A percentile compares a stretch with the other conserved stretches of the same genome.
These are phyloP conservation scores for Clarias magur DNA, from an alignment of 2,113 vertebrate genomes.

Conservation along the genomic window DNA sequence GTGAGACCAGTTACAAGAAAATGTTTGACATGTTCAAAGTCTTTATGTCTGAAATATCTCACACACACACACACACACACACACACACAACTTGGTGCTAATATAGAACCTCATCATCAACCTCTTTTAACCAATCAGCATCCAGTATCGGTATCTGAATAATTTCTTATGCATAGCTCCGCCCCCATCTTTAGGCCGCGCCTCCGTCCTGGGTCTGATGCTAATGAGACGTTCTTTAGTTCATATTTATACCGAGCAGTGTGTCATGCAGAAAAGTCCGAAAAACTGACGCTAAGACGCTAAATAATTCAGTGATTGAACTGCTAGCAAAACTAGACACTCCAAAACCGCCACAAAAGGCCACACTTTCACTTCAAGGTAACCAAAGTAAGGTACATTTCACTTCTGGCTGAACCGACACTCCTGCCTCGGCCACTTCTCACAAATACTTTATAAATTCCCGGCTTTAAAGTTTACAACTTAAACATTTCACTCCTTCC, in stretches of 20 bases:
- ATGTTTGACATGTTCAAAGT: too few relatives aligned
- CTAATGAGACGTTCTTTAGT: not conserved
- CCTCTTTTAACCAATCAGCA: not conserved
- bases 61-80: not conserved
- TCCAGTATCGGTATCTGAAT: not conserved
- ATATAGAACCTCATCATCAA: not conserved
- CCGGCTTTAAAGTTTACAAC: not conserved
- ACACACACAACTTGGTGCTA: not conserved
- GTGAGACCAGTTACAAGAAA: not conserved
- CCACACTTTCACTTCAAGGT: not conserved
- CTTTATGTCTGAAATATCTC: not conserved
- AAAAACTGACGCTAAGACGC: not conserved
- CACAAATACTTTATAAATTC: slow-evolving; percentile 20
- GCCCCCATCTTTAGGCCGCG: not conserved
- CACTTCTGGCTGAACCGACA: not conserved
- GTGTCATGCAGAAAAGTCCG: not conserved
- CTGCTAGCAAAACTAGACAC: not conserved
- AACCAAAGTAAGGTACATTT: not conserved
- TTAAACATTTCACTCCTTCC: slow-evolving; percentile 17
- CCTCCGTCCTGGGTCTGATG: not conserved
- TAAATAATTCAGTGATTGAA: not conserved
- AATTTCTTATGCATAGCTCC: not conserved
- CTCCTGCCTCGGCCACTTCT: not conserved
- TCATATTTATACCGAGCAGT: not conserved
- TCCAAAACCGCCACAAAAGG: not conserved